Base-by-base conservation (phyloP, 2,888 invertebrate genomes). In the Antheraea assamensis region DNA sequence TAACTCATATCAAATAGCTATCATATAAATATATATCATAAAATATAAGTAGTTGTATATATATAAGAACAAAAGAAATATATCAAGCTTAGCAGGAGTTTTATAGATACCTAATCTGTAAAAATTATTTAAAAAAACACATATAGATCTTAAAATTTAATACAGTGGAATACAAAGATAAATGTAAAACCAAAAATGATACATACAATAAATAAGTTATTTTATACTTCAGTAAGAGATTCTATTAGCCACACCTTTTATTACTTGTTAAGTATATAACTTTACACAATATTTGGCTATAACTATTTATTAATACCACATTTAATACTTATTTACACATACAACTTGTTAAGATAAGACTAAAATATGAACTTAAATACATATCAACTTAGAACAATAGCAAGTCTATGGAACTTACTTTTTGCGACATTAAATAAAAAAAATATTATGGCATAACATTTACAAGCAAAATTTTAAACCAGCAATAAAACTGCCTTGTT, bases 391-490 rank as follows among this genome's bases (percentile, higher is more conserved):
- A 35, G n/a, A 8, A 35, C 15, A n/a, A 35, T n/a, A 13, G 35
- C 35, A 31, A 31, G 8, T n/a, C 35, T 21, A 24, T 68, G 7
- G 35, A 68, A 35, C 4, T 30, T 68, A 30, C 19, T 66, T 66
- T 66, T 31, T 68, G n/a, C 31, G 8, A 31, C 2, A 21, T n/a
- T 71, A 27, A 52, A 68, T 70, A 55, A 49, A 70, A 52, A n/a
- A 68, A 31, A 35, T 71, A 13, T 35, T 24, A 75, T 71, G 27
- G 72, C 71, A 74, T 72, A 73, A 31, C 58, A 73, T 70, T 88
- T 86, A 95, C 78, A 94, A 82, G 82, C 94, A 93, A 87, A 89
- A 95, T 80, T 92, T 93, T 74, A 95, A 83, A 1, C 92, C 92
- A 80, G 87, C 89, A 42, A 95, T 84, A 78, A 94, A 94, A 82